These are phyloP conservation scores for Spodoptera frugiperda DNA, from an alignment of 1,140 invertebrate genomes.

Conservation along the genomic window DNA sequence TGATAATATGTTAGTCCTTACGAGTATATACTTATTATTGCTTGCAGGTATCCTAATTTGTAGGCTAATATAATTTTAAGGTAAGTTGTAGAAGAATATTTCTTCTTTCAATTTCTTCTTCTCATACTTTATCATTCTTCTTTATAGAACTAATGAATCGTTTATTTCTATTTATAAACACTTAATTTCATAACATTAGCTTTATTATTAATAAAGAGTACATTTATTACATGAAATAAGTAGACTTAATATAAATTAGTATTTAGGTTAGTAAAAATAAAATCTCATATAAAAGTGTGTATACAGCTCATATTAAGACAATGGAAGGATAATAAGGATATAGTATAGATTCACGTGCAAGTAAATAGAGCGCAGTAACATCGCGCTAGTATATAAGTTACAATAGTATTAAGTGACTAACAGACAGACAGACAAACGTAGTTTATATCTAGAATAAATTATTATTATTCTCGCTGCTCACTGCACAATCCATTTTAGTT, in stretches of 20 bases:
- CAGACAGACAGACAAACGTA: not conserved
- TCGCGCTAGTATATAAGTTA: not conserved
- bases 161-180: too few relatives aligned
- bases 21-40: not conserved
- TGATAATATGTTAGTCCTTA: constrained; percentile 19
- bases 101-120: not conserved
- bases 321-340: not conserved
- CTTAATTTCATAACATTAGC: too few relatives aligned
- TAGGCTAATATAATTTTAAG: not conserved
- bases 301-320: too few relatives aligned
- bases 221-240: too few relatives aligned
- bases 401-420: constrained; percentile 2
- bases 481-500: constrained; percentile 32
- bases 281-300: too few relatives aligned
- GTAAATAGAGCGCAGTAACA: not conserved
- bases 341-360: not conserved
- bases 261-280: too few relatives aligned
- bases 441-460: not conserved
- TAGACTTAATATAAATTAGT: too few relatives aligned
- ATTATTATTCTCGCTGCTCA: constrained; percentile 13
- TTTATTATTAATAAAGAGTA: too few relatives aligned
- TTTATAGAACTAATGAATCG: too few relatives aligned
- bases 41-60: not conserved
- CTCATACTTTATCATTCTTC: too few relatives aligned
- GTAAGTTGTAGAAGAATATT: not conserved